Evolutionary conservation across 2,797 vertebrate species (phyloP).

Genomic region (Spinibarbus caldwelli): DNA sequence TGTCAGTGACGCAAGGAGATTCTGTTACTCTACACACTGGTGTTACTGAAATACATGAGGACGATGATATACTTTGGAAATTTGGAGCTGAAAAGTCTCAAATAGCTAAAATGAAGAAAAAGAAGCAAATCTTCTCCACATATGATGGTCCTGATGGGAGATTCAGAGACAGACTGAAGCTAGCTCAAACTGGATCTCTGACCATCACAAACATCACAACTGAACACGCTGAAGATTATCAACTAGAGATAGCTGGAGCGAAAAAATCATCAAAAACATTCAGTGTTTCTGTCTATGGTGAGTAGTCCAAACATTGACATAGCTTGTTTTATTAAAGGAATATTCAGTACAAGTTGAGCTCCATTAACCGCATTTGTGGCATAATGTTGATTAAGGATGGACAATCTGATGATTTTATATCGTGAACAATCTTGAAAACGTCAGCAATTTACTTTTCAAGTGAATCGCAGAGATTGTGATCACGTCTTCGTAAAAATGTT

Average conservation of each 20-base stretch:
- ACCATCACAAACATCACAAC: neutral
- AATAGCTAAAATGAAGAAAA: neutral
- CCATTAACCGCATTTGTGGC: neutral
- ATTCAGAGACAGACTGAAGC: slow-evolving; percentile 11
- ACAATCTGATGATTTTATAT: neutral
- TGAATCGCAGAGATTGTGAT: neutral
- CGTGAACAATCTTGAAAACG: neutral
- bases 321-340: neutral
- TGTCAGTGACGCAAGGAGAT: neutral
- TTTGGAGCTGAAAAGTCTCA: neutral
- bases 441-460: neutral
- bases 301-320: neutral
- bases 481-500: no score
- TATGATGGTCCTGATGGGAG: neutral
- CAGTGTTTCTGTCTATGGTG: neutral
- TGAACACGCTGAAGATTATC: neutral
- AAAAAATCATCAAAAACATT: neutral
- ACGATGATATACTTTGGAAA: neutral
- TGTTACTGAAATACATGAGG: neutral
- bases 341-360: neutral
- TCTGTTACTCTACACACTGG: neutral
- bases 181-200: slow-evolving; percentile 16
- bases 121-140: neutral
- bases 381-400: neutral
- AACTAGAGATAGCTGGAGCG: neutral